Conservation (phyloP, 2,113 vertebrate species). For the Phoxinus phoxinus region DNA sequence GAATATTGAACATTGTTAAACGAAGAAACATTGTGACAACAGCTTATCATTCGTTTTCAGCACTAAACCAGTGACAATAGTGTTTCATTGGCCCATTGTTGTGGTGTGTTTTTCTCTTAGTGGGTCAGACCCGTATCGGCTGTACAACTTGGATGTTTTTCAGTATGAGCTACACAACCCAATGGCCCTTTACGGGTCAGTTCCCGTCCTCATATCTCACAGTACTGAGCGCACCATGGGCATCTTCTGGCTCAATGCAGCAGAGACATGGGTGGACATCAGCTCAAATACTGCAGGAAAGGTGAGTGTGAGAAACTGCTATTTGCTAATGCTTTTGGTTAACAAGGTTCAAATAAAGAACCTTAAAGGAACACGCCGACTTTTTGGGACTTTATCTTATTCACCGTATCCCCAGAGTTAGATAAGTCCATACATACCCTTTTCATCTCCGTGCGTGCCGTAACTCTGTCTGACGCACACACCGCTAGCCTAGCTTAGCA, state of each 20-base stretch:
- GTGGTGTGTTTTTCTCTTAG: constrained; percentile 67
- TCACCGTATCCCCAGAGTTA: too few species aligned
- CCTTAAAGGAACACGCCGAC: too few species aligned
- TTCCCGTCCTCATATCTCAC: constrained; percentile 89
- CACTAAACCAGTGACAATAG: background rate
- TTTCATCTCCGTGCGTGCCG: too few species aligned
- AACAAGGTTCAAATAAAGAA: background rate
- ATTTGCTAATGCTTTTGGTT: background rate
- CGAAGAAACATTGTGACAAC: background rate
- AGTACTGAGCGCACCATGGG: constrained; percentile 81
- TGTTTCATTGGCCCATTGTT: background rate
- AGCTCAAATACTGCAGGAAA: constrained; percentile 90
- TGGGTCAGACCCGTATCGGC: constrained; percentile 88
- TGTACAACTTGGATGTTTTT: constrained; percentile 95
- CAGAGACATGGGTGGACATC: constrained; percentile 95
- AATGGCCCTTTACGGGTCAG: constrained; percentile 91
- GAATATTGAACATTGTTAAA: background rate
- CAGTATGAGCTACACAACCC: constrained; percentile 90
- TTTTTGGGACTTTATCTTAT: too few species aligned
- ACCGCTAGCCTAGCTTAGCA: too few species aligned
- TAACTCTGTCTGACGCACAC: too few species aligned
- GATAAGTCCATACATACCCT: too few species aligned
- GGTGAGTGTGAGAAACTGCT: constrained; percentile 67
- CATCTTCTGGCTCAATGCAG: constrained; percentile 94
- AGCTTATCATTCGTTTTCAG: background rate